Base-by-base conservation (phyloP, 2,113 vertebrate species). In the Todiramphus saurophagus region DNA sequence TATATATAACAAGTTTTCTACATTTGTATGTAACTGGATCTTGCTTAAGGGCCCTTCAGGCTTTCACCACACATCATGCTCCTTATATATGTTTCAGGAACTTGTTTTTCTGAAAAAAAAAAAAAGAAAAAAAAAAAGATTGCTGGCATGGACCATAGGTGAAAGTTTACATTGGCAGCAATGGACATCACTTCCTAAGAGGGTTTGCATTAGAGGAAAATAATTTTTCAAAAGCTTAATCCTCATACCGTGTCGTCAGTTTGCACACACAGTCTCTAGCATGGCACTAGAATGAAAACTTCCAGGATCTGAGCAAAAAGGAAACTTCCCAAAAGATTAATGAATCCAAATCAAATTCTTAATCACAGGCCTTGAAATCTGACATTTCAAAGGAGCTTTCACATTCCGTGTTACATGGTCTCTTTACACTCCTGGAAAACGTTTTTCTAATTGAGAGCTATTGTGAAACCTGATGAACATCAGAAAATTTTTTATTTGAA, bases 131-230 rank as follows among this genome's bases (percentile, higher is more conserved):
- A 15, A 10, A 9, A 18, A 13, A 1, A 13, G 62, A 76, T 62
- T 70, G 27, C 28, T 48, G 30, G 23, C 39, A 67, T 43, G 33
- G 67, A 66, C 58, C 70, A 9, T 21, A 58, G 20, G 56, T 60
- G 79, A 92, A 69, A 91, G 51, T 76, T 97, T 95, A 83, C 69
- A 58, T 58, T 90, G 91, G 89, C 85, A 88, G 48, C 24, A 83
- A 73, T 8, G 27, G 56, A 63, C 13, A 53, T 82, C 41, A 63
- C 53, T 89, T 95, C 77, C 60, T 88, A 82, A 93, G 62, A 95
- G 62, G 31, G 16, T 77, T 94, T 93, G 69, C 67, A 86, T 46
- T 69, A 79, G 53, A 94, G 70, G 24, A 79, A 93, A 93, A 87
- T 58, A 25, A 60, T 82, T 89, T 95, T 93, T 94, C n/a, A 31